Evolutionary conservation across 2,113 vertebrate genomes (phyloP).

Genomic region (Psettodes erumei): DNA sequence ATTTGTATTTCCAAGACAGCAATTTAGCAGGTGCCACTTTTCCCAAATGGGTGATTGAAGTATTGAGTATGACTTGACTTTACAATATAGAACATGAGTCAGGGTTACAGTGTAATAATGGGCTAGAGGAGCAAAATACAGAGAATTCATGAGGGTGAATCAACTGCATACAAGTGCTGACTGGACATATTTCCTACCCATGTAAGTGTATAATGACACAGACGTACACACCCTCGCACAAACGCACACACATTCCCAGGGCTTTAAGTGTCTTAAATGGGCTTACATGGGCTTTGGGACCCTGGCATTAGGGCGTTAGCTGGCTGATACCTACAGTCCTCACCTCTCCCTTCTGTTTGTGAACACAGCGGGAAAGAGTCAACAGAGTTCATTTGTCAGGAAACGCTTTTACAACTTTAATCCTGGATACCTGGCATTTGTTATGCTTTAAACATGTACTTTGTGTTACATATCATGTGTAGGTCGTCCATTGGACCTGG

Average conservation of each 20-base stretch:
- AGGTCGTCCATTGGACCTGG: not conserved
- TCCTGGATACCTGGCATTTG: not conserved
- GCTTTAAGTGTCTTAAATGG: constrained; percentile 64
- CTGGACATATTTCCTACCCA: constrained; percentile 40
- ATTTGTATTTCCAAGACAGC: not conserved
- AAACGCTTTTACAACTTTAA: not conserved
- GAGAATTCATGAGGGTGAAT: constrained; percentile 27
- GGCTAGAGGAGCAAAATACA: constrained; percentile 3
- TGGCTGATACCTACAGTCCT: constrained; percentile 28
- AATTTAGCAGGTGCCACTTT: not conserved
- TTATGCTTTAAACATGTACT: not conserved
- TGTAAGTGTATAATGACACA: constrained; percentile 42
- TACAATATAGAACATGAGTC: constrained; percentile 15
- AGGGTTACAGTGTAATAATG: constrained; percentile 36
- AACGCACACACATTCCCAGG: constrained; percentile 25
- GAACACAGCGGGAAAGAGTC: constrained; percentile 13
- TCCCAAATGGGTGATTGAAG: constrained; percentile 1
- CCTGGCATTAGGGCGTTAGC: constrained; percentile 53
- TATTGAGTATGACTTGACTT: constrained; percentile 10
- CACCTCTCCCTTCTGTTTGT: constrained; percentile 28
- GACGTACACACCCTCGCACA: not conserved
- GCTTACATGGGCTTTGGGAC: constrained; percentile 64
- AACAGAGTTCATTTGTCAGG: not conserved
- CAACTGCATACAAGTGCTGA: constrained; percentile 46
- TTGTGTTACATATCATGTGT: not conserved